Conservation (phyloP, 2,888 invertebrate genomes). For the Amiota communis region DNA sequence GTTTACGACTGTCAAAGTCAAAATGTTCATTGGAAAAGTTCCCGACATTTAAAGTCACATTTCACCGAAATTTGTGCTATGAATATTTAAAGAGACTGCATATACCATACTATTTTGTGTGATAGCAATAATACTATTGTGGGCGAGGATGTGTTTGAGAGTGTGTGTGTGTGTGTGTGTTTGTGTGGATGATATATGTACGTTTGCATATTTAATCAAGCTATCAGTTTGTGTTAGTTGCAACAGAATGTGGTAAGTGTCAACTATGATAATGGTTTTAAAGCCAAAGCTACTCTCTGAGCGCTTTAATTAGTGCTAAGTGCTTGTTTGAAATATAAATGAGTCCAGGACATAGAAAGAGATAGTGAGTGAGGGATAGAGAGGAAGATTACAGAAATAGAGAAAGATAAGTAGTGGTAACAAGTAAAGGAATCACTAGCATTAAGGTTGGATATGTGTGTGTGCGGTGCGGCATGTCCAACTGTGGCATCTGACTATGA, state of each 20-base stretch:
- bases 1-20: no score
- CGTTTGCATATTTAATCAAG: conserved; percentile 24
- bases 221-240: not conserved
- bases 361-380: not conserved
- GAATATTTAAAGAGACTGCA: conserved; percentile 18
- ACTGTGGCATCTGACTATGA: not conserved
- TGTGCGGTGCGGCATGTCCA: not conserved
- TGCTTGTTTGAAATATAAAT: conserved; percentile 20
- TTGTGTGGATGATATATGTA: not conserved
- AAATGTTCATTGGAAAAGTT: no score
- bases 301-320: conserved; percentile 26
- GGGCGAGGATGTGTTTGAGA: not conserved
- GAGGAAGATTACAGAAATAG: not conserved
- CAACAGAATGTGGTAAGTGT: conserved; percentile 24
- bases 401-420: no score
- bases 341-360: not conserved
- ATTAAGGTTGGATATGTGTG: not conserved
- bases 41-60: no score
- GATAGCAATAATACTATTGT: not conserved
- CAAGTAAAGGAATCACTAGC: not conserved
- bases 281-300: not conserved
- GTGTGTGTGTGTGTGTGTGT: no score
- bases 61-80: not conserved
- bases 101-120: no score
- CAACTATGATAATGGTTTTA: conserved; percentile 17